Evolutionary conservation across 2,113 vertebrate species (phyloP).

Genomic region (Argyrosomus japonicus): DNA sequence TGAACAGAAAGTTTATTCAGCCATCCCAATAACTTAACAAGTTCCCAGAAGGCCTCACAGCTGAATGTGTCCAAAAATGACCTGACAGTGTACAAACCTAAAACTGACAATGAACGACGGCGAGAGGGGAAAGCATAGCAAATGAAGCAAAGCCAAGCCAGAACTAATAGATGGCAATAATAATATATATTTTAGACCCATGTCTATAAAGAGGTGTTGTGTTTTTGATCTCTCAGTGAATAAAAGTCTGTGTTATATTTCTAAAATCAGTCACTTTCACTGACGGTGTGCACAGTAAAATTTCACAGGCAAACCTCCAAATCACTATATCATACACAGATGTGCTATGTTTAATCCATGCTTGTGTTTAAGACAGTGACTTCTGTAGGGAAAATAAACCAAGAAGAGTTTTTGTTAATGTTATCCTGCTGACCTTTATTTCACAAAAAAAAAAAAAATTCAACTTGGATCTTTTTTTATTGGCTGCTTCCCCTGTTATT

Average conservation of each 20-base stretch:
- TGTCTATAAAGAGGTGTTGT: background rate
- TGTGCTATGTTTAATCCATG: background rate
- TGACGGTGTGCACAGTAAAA: background rate
- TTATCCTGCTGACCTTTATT: no score
- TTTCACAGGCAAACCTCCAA: background rate
- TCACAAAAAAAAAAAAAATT: no score
- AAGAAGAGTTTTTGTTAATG: no score
- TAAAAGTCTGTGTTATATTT: background rate
- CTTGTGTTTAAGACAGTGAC: background rate
- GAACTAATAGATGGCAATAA: background rate
- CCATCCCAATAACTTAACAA: slow-evolving; percentile 49
- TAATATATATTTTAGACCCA: no score
- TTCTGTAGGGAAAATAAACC: no score
- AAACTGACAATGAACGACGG: background rate
- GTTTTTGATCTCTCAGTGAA: background rate
- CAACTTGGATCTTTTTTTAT: no score
- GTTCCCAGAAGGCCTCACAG: slow-evolving; percentile 26
- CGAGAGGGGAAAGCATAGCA: background rate
- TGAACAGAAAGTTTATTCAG: slow-evolving; percentile 69
- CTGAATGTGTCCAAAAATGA: slow-evolving; percentile 12
- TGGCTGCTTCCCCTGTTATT: no score
- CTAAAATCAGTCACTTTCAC: background rate
- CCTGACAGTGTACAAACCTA: background rate
- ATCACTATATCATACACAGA: background rate
- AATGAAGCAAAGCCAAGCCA: background rate